These are phyloP conservation scores for Euborellia annulipes DNA, from an alignment of 1,140 invertebrate species.

Conservation along the genomic window DNA sequence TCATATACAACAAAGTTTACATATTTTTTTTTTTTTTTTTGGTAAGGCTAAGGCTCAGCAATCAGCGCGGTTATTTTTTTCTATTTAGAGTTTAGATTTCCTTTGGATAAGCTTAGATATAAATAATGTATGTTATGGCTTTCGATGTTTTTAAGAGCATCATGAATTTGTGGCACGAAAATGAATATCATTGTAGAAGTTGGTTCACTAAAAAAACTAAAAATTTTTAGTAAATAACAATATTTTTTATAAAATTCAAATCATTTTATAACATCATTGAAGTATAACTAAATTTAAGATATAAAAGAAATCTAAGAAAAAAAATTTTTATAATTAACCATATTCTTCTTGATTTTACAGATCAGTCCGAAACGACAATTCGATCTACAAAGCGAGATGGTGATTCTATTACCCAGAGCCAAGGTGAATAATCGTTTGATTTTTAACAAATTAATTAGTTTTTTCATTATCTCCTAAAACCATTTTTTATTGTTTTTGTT, in stretches of 20 bases:
- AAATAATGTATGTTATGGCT: background rate
- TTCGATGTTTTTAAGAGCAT: background rate
- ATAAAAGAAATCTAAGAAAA: too few species aligned
- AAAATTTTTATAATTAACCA: background rate
- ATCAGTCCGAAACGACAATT: background rate
- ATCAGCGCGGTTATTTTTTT: background rate
- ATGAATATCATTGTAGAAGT: too few species aligned
- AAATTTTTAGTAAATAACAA: too few species aligned
- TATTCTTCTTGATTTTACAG: background rate
- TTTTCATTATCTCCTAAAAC: too few species aligned
- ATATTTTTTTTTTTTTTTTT: too few species aligned
- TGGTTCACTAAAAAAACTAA: too few species aligned
- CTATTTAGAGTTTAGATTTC: background rate
- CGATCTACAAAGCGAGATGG: background rate
- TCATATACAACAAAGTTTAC: too few species aligned
- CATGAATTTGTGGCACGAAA: background rate
- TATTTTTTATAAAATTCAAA: background rate
- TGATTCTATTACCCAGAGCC: background rate
- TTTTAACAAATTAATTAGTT: too few species aligned
- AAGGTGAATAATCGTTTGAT: background rate
- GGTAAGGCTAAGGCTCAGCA: too few species aligned
- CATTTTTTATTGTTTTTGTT: conserved; percentile 1
- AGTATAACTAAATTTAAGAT: too few species aligned
- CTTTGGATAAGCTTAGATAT: background rate
- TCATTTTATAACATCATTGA: background rate